Percentiles rank a stretch among this genome's conserved stretches.
Evolutionary conservation across 2,113 vertebrate species (phyloP).

Genomic region (Alethe castanea): DNA sequence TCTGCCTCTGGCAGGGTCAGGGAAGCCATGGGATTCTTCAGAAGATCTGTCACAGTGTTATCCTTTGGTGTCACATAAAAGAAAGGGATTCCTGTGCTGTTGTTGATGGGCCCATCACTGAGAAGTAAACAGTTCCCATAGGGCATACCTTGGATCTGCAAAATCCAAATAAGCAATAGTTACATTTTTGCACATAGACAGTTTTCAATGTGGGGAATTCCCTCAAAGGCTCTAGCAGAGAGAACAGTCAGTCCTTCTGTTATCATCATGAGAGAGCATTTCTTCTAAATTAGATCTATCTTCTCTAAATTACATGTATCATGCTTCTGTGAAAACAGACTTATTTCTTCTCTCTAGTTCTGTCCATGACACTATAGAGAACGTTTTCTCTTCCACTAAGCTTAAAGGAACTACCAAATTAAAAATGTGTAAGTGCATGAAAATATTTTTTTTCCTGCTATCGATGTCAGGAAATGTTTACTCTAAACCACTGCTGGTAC

Average conservation of each 20-base stretch:
- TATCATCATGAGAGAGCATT: not conserved
- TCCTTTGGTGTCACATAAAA: conserved; percentile 85
- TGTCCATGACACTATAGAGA: not conserved
- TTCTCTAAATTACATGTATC: not conserved
- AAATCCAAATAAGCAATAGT: not conserved
- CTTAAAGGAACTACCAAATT: not conserved
- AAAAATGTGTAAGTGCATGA: not conserved
- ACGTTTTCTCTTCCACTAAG: not conserved
- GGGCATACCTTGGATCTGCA: conserved; percentile 84
- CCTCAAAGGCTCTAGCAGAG: not conserved
- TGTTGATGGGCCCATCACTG: conserved; percentile 84
- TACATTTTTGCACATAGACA: not conserved
- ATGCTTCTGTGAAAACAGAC: not conserved
- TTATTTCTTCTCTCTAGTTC: not conserved
- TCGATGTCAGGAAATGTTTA: not conserved
- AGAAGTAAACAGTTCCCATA: conserved; percentile 88
- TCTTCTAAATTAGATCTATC: not conserved
- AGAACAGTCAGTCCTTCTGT: not conserved
- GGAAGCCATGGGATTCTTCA: conserved; percentile 80
- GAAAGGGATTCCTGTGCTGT: conserved; percentile 87
- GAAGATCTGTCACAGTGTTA: conserved; percentile 77
- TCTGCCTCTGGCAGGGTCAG: conserved; percentile 83
- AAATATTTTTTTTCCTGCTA: not conserved
- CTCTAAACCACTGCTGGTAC: not conserved
- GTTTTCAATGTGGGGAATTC: not conserved